Conservation (phyloP, 1,140 invertebrate species). For the Drosophila dunni region DNA sequence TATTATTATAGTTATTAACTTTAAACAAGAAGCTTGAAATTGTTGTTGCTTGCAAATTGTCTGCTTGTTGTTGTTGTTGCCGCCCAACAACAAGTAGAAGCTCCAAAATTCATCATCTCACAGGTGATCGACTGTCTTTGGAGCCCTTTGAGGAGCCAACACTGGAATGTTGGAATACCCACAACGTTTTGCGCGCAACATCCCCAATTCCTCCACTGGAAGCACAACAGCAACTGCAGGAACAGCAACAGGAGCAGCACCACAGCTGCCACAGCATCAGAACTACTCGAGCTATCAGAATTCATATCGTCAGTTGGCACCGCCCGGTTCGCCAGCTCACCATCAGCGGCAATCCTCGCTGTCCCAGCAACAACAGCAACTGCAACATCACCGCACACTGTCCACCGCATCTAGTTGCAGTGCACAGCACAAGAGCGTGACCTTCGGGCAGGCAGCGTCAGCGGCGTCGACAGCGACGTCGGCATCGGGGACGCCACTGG, state of each 20-base stretch:
- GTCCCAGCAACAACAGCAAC: conserved; percentile 64
- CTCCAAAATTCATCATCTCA: no score
- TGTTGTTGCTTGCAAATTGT: background rate
- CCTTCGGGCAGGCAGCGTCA: conserved; percentile 76
- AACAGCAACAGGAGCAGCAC: conserved; percentile 59
- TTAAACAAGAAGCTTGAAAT: background rate
- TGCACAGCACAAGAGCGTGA: conserved; percentile 84
- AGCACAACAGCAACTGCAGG: conserved; percentile 38
- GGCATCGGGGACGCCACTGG: conserved; percentile 36
- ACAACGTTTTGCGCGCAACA: conserved; percentile 83
- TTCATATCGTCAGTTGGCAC: conserved; percentile 51
- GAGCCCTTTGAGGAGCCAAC: conserved; percentile 61
- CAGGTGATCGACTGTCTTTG: conserved; percentile 37
- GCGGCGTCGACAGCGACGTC: conserved; percentile 1
- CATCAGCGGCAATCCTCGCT: conserved; percentile 75
- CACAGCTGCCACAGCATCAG: conserved; percentile 76
- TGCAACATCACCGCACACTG: conserved; percentile 80
- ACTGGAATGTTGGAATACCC: conserved; percentile 85
- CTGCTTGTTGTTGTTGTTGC: background rate
- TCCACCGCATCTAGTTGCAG: conserved; percentile 83
- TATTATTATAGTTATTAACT: background rate
- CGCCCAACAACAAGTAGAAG: background rate
- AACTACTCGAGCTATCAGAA: conserved; percentile 72
- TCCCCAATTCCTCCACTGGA: conserved; percentile 74
- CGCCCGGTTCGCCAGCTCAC: conserved; percentile 69